Conservation (phyloP, 2,888 invertebrate genomes). For the Cosmia trapezina region DNA sequence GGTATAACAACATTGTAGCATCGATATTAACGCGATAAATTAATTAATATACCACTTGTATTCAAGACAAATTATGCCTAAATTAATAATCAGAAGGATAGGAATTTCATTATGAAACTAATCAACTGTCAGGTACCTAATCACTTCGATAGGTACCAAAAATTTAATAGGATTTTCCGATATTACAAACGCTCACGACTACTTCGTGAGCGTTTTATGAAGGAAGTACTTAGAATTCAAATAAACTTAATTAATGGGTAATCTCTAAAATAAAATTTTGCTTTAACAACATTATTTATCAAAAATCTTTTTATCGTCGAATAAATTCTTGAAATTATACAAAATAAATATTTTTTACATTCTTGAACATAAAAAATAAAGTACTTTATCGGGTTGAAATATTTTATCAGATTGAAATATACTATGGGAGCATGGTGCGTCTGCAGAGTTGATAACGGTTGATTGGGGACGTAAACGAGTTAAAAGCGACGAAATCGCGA, state of each 20-base stretch:
- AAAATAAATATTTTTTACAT: neutral
- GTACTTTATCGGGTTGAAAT: neutral
- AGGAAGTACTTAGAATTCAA: constrained; percentile 11
- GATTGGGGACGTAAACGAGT: constrained; percentile 2
- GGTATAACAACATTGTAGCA: neutral
- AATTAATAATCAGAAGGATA: constrained; percentile 55
- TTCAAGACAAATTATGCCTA: constrained; percentile 36
- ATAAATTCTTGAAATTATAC: neutral
- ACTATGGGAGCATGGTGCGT: neutral
- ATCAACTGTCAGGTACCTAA: constrained; percentile 67
- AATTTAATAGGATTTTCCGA: constrained; percentile 55
- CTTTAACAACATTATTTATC: neutral
- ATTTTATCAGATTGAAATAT: constrained; percentile 4
- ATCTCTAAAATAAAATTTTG: neutral
- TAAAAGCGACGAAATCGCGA: constrained; percentile 22
- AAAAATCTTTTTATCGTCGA: neutral
- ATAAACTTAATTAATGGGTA: constrained; percentile 34
- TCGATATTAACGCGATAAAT: constrained; percentile 12
- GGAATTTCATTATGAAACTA: constrained; percentile 70
- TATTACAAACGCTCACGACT: constrained; percentile 51
- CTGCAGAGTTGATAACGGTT: neutral
- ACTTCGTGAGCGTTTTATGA: constrained; percentile 36
- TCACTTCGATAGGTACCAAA: constrained; percentile 57
- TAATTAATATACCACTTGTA: constrained; percentile 31
- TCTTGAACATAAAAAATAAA: neutral